Evolutionary conservation across 1,140 invertebrate species (phyloP), one percentile per base, ranked within the genome.

Genomic region (Nomia melanderi): DNA sequence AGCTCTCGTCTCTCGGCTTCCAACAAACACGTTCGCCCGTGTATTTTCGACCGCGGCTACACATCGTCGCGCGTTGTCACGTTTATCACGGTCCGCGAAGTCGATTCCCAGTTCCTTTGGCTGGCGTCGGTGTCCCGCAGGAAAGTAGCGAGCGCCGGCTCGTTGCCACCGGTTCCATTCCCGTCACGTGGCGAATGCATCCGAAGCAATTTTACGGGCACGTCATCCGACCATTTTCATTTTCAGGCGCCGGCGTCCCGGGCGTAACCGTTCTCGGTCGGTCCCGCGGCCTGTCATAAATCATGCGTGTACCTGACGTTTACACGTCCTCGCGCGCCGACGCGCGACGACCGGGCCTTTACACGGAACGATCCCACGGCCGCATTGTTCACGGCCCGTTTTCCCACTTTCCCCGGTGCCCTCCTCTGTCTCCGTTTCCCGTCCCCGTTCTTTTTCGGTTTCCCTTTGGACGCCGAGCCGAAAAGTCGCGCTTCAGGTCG

Each of bases 201-300:
- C 70, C 29, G 60, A 50, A 36, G 73, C 67, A 83, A 84, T 83
- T 83, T 84, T 83, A 84, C 82, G 64, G 67, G 12, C 77, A 29
- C 80, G 36, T 79, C 70, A 67, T 82, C 71, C 78, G 64, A 71
- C 69, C 81, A 75, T 83, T 83, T 84, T 80, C 78, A 84, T 84
- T 85, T 84, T 84, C 57, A 53, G 60, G 29, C 47, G n/a, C 14
- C 25, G 53, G 56, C 57, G 77, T 74, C 47, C 76, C 65, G 47
- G n/a, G 53, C 59, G 50, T 64, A 70, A 50, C 66, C 78, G 47
- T 78, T 72, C 78, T 53, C 20, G 47, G 56, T 57, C 56, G 79
- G 64, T 33, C 67, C 41, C 41, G 54, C 70, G 59, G 47, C 62
- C 66, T 67, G 69, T 75, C 78, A 81, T 85, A 85, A 85, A 85